Percentiles rank a stretch among this genome's conserved stretches.
phyloP scores from a whole-genome alignment of 2,797 vertebrate species.

The Lagorchestes hirsutus region DNA sequence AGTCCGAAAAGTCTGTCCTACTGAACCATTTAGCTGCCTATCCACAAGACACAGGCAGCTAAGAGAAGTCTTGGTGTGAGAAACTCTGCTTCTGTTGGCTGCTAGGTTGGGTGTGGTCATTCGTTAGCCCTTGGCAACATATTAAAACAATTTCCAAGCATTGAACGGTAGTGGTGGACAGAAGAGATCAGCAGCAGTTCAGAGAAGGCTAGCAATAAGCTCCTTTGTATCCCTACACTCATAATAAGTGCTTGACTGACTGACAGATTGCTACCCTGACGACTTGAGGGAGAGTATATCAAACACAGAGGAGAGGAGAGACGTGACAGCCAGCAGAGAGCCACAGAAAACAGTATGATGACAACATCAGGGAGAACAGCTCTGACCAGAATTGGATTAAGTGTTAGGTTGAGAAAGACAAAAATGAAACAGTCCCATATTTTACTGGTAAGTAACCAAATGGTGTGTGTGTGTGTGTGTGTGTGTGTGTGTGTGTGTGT shows the following conservation, averaged over 20 bases:
- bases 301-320: neutral
- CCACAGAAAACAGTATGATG: neutral
- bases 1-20: neutral
- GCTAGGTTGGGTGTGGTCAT: neutral
- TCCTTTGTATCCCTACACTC: neutral
- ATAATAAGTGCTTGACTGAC: neutral
- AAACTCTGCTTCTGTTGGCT: neutral
- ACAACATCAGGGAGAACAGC: neutral
- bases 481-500: neutral
- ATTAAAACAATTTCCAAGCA: neutral
- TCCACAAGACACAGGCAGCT: neutral
- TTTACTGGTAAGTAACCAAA: neutral
- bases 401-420: neutral
- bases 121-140: neutral
- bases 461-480: neutral
- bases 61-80: neutral
- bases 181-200: neutral
- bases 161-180: neutral
- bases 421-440: neutral
- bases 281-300: neutral
- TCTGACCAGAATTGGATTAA: neutral
- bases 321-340: neutral
- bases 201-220: neutral
- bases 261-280: neutral
- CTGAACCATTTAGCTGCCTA: neutral